phyloP scores from a whole-genome alignment of 2,797 vertebrate species.

The Notamacropus eugenii region DNA sequence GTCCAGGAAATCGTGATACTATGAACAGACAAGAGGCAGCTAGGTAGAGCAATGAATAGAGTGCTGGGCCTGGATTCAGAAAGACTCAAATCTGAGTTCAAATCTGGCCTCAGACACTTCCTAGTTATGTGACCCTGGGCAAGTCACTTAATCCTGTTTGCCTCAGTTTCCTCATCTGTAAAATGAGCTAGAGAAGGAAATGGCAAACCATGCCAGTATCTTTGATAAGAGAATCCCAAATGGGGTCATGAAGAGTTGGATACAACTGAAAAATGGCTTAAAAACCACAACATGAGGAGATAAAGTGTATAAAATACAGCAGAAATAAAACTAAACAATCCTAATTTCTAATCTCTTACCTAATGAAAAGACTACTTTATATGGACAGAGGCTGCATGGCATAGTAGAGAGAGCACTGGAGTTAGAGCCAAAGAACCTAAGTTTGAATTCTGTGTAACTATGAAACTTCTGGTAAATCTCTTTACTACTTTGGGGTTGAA shows the following conservation, averaged over 20 bases:
- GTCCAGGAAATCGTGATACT: neutral
- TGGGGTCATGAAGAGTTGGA: neutral
- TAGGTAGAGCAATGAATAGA: neutral
- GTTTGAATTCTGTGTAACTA: neutral
- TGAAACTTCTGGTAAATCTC: neutral
- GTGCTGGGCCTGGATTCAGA: neutral
- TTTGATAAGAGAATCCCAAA: neutral
- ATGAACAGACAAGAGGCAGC: neutral
- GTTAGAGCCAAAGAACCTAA: neutral
- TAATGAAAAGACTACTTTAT: neutral
- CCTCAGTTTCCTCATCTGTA: neutral
- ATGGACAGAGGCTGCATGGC: neutral
- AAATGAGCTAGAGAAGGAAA: neutral
- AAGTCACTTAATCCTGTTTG: neutral
- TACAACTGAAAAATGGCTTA: neutral
- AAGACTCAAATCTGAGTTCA: neutral
- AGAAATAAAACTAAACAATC: neutral
- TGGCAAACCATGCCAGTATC: neutral
- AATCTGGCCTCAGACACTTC: neutral
- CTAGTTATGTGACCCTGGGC: neutral
- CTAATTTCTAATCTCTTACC: neutral
- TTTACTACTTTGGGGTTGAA: neutral
- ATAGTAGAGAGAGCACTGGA: neutral
- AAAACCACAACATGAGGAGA: no score
- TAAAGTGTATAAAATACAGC: neutral